phyloP scores from a whole-genome alignment of 2,797 vertebrate genomes.

The Apodemus agrarius region DNA sequence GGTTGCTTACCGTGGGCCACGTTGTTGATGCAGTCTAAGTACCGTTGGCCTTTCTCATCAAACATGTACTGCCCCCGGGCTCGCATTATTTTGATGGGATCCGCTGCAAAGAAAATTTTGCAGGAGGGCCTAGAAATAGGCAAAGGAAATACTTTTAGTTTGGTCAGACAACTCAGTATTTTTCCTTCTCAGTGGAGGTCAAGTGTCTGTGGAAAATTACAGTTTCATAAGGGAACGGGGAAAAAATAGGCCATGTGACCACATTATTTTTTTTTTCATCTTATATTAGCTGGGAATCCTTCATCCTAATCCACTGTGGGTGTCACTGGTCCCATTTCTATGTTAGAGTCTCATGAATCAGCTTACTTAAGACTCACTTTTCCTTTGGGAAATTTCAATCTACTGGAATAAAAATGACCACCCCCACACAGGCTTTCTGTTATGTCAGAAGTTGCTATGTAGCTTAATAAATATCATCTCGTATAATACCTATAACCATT shows the following conservation, averaged over 20 bases:
- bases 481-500: neutral
- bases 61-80: slow-evolving; percentile 97
- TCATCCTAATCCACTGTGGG: neutral
- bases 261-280: neutral
- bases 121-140: slow-evolving; percentile 93
- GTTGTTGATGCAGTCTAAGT: slow-evolving; percentile 98
- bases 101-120: slow-evolving; percentile 96
- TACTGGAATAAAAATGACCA: neutral
- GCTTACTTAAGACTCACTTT: neutral
- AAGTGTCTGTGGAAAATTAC: slow-evolving; percentile 36
- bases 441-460: neutral
- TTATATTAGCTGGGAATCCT: neutral
- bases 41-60: slow-evolving; percentile 93
- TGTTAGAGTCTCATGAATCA: neutral
- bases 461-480: neutral
- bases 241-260: neutral
- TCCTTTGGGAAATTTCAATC: slow-evolving; percentile 3
- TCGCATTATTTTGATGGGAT: slow-evolving; percentile 96
- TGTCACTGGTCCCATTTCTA: neutral
- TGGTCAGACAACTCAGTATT: neutral
- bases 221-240: neutral
- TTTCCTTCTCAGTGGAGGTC: slow-evolving; percentile 17
- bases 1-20: slow-evolving; percentile 94
- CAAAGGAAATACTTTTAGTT: slow-evolving; percentile 66
- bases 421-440: neutral